Evolutionary conservation across 2,888 invertebrate species (phyloP).

Genomic region (Patella depressa): DNA sequence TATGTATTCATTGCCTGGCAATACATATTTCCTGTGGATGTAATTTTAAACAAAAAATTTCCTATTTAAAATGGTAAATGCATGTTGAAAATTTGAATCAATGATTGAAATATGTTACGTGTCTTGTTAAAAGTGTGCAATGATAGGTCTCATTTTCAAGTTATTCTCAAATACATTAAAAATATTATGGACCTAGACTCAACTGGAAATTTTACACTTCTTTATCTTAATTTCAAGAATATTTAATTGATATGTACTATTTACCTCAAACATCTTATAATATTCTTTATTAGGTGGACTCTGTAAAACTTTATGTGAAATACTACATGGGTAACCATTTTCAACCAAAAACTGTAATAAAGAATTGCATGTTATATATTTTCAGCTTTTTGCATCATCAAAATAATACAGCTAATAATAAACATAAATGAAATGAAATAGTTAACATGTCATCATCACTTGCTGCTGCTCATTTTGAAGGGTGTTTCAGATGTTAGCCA

Average conservation of each 20-base stretch:
- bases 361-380: too few species aligned
- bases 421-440: too few species aligned
- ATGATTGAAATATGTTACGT: not conserved
- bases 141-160: too few species aligned
- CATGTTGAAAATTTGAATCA: not conserved
- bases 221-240: not conserved
- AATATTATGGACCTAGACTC: too few species aligned
- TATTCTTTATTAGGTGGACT: constrained; percentile 64
- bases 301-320: constrained; percentile 56
- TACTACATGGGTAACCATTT: constrained; percentile 56
- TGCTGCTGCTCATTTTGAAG: too few species aligned
- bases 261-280: constrained; percentile 65
- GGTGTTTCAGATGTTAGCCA: too few species aligned
- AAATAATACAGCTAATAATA: too few species aligned
- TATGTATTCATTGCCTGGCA: too few species aligned
- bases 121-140: too few species aligned
- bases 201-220: not conserved
- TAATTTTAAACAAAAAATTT: constrained; percentile 1
- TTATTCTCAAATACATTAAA: not conserved
- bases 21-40: not conserved
- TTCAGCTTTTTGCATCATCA: too few species aligned
- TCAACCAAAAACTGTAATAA: constrained; percentile 58
- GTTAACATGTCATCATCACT: too few species aligned
- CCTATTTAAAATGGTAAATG: not conserved
- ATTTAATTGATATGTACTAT: not conserved